phyloP scores from a whole-genome alignment of 2,888 invertebrate genomes.

The Cerceris ruficornis region DNA sequence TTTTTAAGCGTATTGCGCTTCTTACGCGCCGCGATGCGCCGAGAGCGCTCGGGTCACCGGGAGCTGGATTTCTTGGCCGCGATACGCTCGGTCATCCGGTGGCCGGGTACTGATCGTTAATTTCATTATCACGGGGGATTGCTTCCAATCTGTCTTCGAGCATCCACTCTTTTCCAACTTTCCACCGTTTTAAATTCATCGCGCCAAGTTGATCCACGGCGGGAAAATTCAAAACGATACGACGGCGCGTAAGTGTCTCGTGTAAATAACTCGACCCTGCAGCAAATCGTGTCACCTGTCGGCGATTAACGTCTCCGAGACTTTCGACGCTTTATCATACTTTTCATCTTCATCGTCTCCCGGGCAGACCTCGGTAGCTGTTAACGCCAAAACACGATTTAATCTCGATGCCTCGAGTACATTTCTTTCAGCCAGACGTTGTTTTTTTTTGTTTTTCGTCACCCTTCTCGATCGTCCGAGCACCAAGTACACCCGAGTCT shows the following conservation, averaged over 20 bases:
- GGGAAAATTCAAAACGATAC: too few relatives aligned
- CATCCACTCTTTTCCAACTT: not conserved
- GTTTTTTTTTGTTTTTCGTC: not conserved
- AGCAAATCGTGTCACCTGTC: too few relatives aligned
- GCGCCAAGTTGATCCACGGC: not conserved
- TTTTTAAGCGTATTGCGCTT: conserved; percentile 67
- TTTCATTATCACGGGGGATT: conserved; percentile 25
- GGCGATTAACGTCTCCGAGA: too few relatives aligned
- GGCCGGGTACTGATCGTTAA: conserved; percentile 17
- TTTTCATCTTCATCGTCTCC: not conserved
- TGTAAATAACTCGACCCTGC: too few relatives aligned
- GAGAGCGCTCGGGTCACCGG: conserved; percentile 23
- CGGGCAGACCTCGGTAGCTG: too few relatives aligned
- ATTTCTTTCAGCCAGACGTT: not conserved
- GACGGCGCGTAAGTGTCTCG: too few relatives aligned
- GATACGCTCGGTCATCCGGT: conserved; percentile 3
- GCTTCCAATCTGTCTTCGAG: not conserved
- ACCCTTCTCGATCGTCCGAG: conserved; percentile 16
- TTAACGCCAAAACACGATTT: not conserved
- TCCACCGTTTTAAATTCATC: not conserved
- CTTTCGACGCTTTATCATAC: not conserved
- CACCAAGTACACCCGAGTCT: conserved; percentile 42
- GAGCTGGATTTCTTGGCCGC: conserved; percentile 1
- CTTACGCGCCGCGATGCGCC: conserved; percentile 57
- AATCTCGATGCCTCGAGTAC: not conserved